Conservation (phyloP, 2,797 vertebrate genomes). For the Phrynocephalus vlangalii region DNA sequence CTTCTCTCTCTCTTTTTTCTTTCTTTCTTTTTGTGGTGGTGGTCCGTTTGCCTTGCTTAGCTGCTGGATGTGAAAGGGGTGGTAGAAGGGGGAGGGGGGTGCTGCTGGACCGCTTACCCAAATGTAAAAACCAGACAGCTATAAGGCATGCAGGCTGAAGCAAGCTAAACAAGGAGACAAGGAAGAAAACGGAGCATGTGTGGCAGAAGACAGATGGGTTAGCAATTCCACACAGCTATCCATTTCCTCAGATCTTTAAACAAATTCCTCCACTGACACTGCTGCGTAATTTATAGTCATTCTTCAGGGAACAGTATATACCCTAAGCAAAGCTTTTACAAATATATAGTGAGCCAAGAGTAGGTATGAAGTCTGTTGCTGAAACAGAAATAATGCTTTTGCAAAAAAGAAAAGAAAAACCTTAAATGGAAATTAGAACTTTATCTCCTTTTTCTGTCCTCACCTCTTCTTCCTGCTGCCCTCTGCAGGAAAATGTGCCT, state of each 20-base stretch:
- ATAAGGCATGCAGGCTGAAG: slow-evolving; percentile 27
- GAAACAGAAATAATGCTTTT: slow-evolving; percentile 40
- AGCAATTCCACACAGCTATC: slow-evolving; percentile 48
- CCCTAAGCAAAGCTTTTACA: slow-evolving; percentile 19
- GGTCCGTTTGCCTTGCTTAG: background rate
- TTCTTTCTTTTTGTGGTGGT: too few species aligned
- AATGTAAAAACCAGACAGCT: slow-evolving; percentile 48
- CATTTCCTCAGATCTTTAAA: slow-evolving; percentile 56
- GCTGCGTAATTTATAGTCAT: slow-evolving; percentile 54
- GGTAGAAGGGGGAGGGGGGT: background rate
- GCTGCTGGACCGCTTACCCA: background rate
- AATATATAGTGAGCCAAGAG: slow-evolving; percentile 5
- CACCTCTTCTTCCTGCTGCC: background rate
- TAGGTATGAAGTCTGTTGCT: slow-evolving; percentile 23
- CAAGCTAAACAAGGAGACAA: slow-evolving; percentile 42
- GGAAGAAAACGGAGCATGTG: slow-evolving; percentile 52
- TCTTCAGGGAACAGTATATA: slow-evolving; percentile 36
- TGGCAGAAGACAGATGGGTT: slow-evolving; percentile 42
- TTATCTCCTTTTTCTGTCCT: background rate
- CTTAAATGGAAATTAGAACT: background rate
- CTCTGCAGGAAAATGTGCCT: background rate
- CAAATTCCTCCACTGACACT: slow-evolving; percentile 60
- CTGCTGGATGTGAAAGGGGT: background rate
- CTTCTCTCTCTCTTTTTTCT: background rate
- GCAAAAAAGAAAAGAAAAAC: background rate